Conservation (phyloP, 2,797 vertebrate genomes). For the Taeniopygia guttata region DNA sequence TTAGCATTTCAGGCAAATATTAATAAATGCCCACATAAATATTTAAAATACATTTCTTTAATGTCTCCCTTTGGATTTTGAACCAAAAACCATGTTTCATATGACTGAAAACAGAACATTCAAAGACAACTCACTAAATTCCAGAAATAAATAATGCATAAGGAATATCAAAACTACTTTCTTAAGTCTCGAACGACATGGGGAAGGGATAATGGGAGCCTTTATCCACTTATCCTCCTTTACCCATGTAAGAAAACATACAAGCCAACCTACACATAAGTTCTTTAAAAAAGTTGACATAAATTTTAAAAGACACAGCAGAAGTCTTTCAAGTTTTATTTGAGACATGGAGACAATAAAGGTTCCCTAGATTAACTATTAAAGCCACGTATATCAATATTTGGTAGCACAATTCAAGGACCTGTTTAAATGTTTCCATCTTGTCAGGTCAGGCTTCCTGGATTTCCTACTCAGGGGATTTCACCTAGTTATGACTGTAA, state of each 20-base stretch:
- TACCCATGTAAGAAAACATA: neutral
- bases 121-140: neutral
- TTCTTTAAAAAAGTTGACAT: neutral
- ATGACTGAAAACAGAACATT: neutral
- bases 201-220: neutral
- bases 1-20: neutral
- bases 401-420: neutral
- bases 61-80: neutral
- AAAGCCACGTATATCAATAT: neutral
- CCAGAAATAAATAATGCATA: neutral
- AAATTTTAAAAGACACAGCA: neutral
- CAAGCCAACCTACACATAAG: neutral
- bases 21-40: neutral
- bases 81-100: neutral
- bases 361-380: neutral
- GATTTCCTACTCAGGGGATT: neutral
- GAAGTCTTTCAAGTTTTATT: neutral
- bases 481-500: neutral
- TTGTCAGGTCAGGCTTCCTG: neutral
- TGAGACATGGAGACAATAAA: neutral
- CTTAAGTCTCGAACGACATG: neutral
- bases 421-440: neutral
- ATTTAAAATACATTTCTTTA: neutral
- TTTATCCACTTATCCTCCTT: neutral
- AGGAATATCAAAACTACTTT: neutral